phyloP scores from a whole-genome alignment of 53 echinoderm and acorn worm species.

The Astropecten irregularis region DNA sequence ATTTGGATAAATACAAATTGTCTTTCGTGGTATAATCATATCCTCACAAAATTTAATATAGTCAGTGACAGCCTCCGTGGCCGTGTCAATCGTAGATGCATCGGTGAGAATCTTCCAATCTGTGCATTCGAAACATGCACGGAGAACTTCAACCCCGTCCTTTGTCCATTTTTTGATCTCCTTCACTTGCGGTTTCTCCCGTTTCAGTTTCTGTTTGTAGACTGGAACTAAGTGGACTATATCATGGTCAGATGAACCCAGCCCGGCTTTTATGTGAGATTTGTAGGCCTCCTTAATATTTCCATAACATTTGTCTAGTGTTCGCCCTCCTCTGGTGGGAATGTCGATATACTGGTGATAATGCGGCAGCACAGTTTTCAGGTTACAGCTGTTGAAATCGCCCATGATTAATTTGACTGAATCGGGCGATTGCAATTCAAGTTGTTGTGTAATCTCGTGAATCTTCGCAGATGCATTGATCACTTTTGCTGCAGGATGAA shows the following conservation, averaged over 20 bases:
- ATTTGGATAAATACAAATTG: conserved; percentile 56
- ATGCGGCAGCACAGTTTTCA: background rate
- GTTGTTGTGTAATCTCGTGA: background rate
- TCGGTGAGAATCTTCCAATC: conserved; percentile 58
- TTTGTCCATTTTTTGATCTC: conserved; percentile 25
- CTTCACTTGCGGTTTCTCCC: background rate
- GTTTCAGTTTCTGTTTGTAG: too few species aligned
- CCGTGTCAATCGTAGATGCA: background rate
- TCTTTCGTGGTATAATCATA: conserved; percentile 56
- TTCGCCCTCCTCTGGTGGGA: background rate
- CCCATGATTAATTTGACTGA: background rate
- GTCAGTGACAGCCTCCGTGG: conserved; percentile 26
- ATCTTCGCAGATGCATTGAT: background rate
- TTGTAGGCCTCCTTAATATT: background rate
- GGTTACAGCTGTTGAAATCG: conserved; percentile 1
- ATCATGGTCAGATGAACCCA: too few species aligned
- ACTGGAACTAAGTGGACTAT: too few species aligned
- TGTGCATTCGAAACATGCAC: conserved; percentile 58
- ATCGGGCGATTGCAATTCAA: background rate
- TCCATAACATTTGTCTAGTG: conserved; percentile 12
- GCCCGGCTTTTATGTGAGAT: too few species aligned
- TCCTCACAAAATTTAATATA: conserved; percentile 79
- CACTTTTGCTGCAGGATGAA: background rate
- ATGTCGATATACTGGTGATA: background rate
- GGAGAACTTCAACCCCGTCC: conserved; percentile 11